Percentiles rank a stretch among this genome's conserved stretches.
These are phyloP conservation scores for Scaptodrosophila lebanonensis DNA, from an alignment of 1,140 invertebrate genomes.

Conservation along the genomic window DNA sequence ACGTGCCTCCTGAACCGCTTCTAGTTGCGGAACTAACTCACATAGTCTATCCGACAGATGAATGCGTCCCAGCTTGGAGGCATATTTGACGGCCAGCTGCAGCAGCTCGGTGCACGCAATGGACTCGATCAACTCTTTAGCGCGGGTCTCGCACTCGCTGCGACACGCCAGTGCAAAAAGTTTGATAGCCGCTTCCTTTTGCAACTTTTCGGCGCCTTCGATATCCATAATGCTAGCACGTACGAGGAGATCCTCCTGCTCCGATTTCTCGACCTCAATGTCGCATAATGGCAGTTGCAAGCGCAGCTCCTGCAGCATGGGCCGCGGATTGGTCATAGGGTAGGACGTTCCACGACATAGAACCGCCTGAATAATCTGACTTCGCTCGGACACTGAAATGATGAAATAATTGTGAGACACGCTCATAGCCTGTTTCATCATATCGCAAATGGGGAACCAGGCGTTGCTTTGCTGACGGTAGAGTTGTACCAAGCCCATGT, in stretches of 20 bases:
- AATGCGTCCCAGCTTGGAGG: constrained; percentile 84
- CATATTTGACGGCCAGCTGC: constrained; percentile 92
- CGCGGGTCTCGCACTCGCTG: constrained; percentile 89
- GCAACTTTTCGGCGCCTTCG: constrained; percentile 81
- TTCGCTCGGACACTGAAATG: constrained; percentile 86
- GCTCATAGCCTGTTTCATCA: constrained; percentile 81
- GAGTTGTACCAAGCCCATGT: constrained; percentile 82
- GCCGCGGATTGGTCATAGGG: constrained; percentile 90
- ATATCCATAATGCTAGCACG: constrained; percentile 81
- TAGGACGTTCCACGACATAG: constrained; percentile 92
- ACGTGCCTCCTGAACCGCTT: constrained; percentile 61
- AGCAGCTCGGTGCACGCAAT: constrained; percentile 87
- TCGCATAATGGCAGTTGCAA: constrained; percentile 90
- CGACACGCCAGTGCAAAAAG: constrained; percentile 90
- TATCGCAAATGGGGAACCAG: constrained; percentile 90
- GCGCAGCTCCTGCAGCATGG: constrained; percentile 85
- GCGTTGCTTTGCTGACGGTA: constrained; percentile 81
- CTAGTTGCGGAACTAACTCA: constrained; percentile 67
- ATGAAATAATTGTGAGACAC: constrained; percentile 90
- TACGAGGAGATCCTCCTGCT: constrained; percentile 87
- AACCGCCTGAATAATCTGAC: constrained; percentile 87
- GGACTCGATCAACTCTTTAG: constrained; percentile 90
- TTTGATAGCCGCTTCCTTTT: constrained; percentile 89
- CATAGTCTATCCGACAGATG: constrained; percentile 86
- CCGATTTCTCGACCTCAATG: constrained; percentile 86